phyloP scores from a whole-genome alignment of 1,140 invertebrate genomes.

The Venustaconcha ellipsiformis region DNA sequence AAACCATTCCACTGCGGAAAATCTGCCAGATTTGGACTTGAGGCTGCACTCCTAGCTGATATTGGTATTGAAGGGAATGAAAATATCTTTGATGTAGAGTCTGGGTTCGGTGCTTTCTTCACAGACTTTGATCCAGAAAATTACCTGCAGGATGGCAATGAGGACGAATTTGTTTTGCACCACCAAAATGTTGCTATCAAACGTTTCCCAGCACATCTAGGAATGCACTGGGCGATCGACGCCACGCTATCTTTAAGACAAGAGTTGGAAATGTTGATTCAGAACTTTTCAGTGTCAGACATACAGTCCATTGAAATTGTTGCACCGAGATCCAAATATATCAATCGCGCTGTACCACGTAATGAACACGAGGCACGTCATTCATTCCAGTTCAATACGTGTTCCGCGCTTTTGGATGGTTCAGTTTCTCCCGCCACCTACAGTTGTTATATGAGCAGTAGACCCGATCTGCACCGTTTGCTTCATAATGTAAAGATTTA shows the following conservation, averaged over 20 bases:
- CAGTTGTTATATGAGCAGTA: constrained; percentile 15
- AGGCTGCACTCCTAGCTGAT: constrained; percentile 53
- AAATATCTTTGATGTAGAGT: constrained; percentile 51
- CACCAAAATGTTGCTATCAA: constrained; percentile 57
- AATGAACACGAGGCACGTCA: constrained; percentile 55
- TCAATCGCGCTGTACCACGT: constrained; percentile 50
- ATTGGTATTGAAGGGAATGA: constrained; percentile 53
- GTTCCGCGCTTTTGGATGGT: constrained; percentile 52
- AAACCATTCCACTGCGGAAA: constrained; percentile 59
- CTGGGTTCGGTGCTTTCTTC: constrained; percentile 56
- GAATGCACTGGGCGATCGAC: constrained; percentile 62
- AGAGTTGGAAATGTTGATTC: constrained; percentile 9
- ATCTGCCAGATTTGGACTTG: constrained; percentile 55
- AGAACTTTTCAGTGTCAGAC: constrained; percentile 7
- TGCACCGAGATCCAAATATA: constrained; percentile 54
- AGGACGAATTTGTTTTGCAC: constrained; percentile 39
- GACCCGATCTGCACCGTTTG: constrained; percentile 38
- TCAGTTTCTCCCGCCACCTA: constrained; percentile 44
- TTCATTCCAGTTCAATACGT: constrained; percentile 59
- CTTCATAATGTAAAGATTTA: constrained; percentile 40
- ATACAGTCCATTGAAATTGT: constrained; percentile 39
- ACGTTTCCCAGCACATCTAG: constrained; percentile 56
- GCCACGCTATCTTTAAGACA: constrained; percentile 39
- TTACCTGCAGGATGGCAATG: constrained; percentile 15
- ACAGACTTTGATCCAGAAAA: constrained; percentile 50